A percentile compares a stretch with the other conserved stretches of the same genome.
phyloP scores from a whole-genome alignment of 2,113 vertebrate species.

The Odocoileus virginianus region DNA sequence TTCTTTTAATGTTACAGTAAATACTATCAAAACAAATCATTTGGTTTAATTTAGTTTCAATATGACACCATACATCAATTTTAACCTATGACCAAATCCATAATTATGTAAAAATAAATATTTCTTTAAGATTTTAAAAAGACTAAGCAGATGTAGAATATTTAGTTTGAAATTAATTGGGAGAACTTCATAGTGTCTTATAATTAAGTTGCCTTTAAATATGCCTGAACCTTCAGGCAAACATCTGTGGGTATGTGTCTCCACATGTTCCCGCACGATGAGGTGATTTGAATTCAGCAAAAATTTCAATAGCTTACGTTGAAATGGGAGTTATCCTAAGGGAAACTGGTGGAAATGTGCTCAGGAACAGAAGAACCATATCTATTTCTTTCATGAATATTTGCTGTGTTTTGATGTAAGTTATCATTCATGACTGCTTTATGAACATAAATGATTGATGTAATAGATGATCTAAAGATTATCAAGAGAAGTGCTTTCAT shows the following conservation, averaged over 20 bases:
- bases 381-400: slow-evolving; percentile 28
- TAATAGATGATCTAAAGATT: not conserved
- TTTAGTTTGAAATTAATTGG: slow-evolving; percentile 67
- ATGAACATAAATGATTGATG: slow-evolving; percentile 35
- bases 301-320: slow-evolving; percentile 55
- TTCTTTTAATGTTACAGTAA: not conserved
- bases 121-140: slow-evolving; percentile 24
- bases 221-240: slow-evolving; percentile 57
- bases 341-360: slow-evolving; percentile 35
- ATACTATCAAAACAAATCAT: not conserved
- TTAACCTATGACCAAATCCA: not conserved
- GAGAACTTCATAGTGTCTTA: slow-evolving; percentile 49
- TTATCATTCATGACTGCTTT: not conserved
- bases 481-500: not conserved
- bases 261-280: slow-evolving; percentile 39
- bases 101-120: slow-evolving; percentile 19
- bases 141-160: slow-evolving; percentile 52
- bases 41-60: not conserved
- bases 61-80: not conserved
- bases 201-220: slow-evolving; percentile 72
- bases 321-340: slow-evolving; percentile 53
- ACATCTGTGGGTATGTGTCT: slow-evolving; percentile 63
- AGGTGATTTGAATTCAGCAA: slow-evolving; percentile 70
- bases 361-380: slow-evolving; percentile 4
- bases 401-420: not conserved